These are phyloP conservation scores for Patella ulyssiponensis DNA, from an alignment of 2,888 invertebrate species.

Conservation along the genomic window DNA sequence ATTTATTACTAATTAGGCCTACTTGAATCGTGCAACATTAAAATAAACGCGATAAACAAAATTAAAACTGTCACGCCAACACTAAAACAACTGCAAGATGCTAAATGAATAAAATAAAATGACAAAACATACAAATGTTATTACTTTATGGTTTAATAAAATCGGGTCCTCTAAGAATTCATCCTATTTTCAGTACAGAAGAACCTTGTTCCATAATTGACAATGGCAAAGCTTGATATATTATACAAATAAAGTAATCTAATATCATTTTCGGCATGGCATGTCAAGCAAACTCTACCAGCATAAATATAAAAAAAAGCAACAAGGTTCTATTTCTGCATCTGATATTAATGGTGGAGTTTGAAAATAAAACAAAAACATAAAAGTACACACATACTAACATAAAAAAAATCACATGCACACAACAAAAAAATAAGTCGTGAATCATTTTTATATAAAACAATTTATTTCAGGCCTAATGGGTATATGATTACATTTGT, in stretches of 20 bases:
- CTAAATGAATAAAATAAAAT: background rate
- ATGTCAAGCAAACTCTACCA: background rate
- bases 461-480: too few species aligned
- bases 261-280: background rate
- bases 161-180: too few species aligned
- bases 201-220: too few species aligned
- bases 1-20: background rate
- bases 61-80: background rate
- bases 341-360: background rate
- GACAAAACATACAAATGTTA: too few species aligned
- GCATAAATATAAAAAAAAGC: slow-evolving; percentile 1
- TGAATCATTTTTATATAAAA: too few species aligned
- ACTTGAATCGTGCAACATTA: background rate
- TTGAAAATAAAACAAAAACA: background rate
- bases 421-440: too few species aligned
- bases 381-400: background rate
- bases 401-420: too few species aligned
- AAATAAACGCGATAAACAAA: slow-evolving; percentile 1
- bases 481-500: too few species aligned
- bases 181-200: too few species aligned
- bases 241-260: background rate
- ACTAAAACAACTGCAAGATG: slow-evolving; percentile 2
- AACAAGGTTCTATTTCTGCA: slow-evolving; percentile 3
- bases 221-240: too few species aligned
- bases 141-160: too few species aligned